A percentile compares a stretch with the other conserved stretches of the same genome.
phyloP scores from a whole-genome alignment of 2,888 invertebrate species.

The Branchinecta sandiegonensis region DNA sequence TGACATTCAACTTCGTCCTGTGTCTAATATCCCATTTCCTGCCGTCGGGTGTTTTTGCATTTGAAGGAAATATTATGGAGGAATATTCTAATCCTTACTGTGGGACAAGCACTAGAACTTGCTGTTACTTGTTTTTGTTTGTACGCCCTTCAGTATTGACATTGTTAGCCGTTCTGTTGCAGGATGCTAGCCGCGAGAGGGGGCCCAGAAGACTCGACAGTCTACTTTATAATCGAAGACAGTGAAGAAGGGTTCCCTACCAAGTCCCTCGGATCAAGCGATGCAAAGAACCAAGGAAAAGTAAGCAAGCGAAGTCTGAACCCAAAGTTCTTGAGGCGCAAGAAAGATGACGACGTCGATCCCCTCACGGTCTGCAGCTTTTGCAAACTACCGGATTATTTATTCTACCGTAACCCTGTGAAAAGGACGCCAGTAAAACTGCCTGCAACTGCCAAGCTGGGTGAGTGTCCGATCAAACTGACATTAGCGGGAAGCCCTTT shows the following conservation, averaged over 20 bases:
- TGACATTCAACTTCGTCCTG: too few species aligned
- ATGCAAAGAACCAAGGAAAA: conserved; percentile 10
- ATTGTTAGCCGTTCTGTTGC: neutral
- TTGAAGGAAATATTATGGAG: too few species aligned
- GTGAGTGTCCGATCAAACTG: neutral
- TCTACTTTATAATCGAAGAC: neutral
- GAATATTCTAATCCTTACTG: too few species aligned
- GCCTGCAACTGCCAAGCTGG: neutral
- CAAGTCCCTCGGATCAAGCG: neutral
- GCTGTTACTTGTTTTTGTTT: too few species aligned
- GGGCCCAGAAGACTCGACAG: neutral
- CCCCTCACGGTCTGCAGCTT: conserved; percentile 13
- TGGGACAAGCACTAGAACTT: too few species aligned
- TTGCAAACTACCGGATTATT: conserved; percentile 8
- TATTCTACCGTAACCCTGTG: neutral
- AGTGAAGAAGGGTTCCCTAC: neutral
- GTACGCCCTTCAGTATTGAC: too few species aligned
- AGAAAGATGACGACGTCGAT: conserved; percentile 5
- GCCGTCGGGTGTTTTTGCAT: too few species aligned
- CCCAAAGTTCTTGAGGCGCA: neutral
- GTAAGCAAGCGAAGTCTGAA: neutral
- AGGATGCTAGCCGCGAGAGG: conserved; percentile 10
- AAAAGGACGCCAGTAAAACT: neutral
- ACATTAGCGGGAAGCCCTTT: too few species aligned
- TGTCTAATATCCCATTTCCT: too few species aligned